Evolutionary conservation across 2,113 vertebrate genomes (phyloP), one percentile per base, ranked within the genome.

Genomic region (Lutjanus erythropterus): DNA sequence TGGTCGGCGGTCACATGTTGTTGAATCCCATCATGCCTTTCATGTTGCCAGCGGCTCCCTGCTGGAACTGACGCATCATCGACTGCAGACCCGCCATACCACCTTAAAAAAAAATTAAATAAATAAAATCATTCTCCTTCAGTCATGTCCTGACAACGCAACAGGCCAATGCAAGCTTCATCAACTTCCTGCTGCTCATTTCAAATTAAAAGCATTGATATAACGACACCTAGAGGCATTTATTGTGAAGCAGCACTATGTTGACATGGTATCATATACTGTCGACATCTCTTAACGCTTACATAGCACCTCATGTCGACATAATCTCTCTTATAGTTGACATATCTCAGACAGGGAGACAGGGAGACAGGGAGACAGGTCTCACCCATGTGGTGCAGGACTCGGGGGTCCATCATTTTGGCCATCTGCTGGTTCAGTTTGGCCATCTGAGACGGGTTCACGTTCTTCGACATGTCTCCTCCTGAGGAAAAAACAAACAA

Each of bases 11-110:
- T 97, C 95, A 99, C 97, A 99, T 99, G 89, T 99, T 99, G 94
- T 99, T 99, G 92, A 99, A 99, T 94, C 98, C 98, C 98, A 99
- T 98, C 98, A 99, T 99, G 95, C 98, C 98, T 94, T 99, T 99
- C 97, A 99, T 99, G 91, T 99, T 99, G 46, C 98, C 98, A 55
- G 98, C 97, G 21, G 98, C 98, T 81, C 98, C 98, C 92, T 99
- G 98, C 88, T 99, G 98, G 91, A 99, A 99, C 47, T 99, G 98
- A 75, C 98, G 96, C 98, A 99, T 99, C 97, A 99, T 99, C 8
- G 98, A 99, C 93, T 99, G 98, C 25, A 99, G 95, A 44, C 98
- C 98, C 0, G 98, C 97, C 98, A 99, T 99, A 12, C 98, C 98
- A 79, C 98, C 98, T 99, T 83, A 0, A 6, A 39, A 56, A 41